phyloP scores from a whole-genome alignment of 2,888 invertebrate species.

The Sepioteuthis lessoniana region DNA sequence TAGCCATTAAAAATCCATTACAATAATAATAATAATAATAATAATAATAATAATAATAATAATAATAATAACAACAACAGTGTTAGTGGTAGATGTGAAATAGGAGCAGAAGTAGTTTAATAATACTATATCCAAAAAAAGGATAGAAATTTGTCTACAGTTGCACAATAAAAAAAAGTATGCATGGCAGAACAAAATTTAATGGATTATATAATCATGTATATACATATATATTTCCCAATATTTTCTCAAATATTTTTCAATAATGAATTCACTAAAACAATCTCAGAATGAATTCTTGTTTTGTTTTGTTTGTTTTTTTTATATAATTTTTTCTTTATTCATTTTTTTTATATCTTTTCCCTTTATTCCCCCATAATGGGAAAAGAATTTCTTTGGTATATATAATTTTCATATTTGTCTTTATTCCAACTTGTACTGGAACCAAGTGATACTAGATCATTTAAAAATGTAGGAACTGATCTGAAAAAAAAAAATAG shows the following conservation, averaged over 20 bases:
- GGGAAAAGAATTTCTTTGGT: background rate
- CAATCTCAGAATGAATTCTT: background rate
- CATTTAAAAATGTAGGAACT: background rate
- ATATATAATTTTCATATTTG: background rate
- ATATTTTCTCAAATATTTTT: no score
- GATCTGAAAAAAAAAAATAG: background rate
- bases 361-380: background rate
- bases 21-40: background rate
- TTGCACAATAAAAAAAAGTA: background rate
- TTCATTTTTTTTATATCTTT: background rate
- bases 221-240: no score
- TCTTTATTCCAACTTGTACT: background rate
- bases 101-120: background rate
- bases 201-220: background rate
- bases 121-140: background rate
- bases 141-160: background rate
- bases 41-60: background rate
- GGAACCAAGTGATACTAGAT: background rate
- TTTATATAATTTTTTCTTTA: background rate
- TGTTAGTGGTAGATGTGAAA: background rate
- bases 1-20: background rate
- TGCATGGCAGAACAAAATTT: background rate
- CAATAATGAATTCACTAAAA: background rate
- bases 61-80: background rate
- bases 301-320: no score